Conservation (phyloP, 2,797 vertebrate species). For the Champsocephalus gunnari region DNA sequence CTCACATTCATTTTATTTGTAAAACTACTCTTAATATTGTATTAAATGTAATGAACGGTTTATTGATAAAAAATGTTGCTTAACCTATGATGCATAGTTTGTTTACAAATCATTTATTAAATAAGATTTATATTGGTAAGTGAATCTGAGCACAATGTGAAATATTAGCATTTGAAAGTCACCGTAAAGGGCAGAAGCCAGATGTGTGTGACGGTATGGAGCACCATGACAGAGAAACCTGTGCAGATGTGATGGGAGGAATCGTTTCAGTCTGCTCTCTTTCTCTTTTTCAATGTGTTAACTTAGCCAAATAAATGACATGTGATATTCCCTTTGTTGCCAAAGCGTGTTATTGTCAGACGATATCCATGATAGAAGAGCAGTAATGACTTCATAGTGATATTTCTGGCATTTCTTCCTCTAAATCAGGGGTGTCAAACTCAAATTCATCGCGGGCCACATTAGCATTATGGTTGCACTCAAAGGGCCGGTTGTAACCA, state of each 20-base stretch:
- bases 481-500: too few relatives aligned
- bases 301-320: conserved; percentile 75
- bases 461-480: too few relatives aligned
- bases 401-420: conserved; percentile 8
- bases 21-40: not conserved
- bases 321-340: conserved; percentile 63
- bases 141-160: conserved; percentile 35
- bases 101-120: conserved; percentile 30
- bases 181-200: conserved; percentile 27
- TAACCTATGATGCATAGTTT: conserved; percentile 12
- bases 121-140: conserved; percentile 36
- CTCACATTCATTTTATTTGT: conserved; percentile 9
- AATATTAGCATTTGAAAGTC: conserved; percentile 47
- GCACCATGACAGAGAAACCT: conserved; percentile 40
- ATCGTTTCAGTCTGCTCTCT: conserved; percentile 13
- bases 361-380: conserved; percentile 12
- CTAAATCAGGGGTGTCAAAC: not conserved
- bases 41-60: not conserved
- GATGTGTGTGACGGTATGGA: conserved; percentile 19
- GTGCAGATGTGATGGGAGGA: conserved; percentile 56
- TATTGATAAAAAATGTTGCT: not conserved
- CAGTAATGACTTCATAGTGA: not conserved
- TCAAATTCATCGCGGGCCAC: too few relatives aligned
- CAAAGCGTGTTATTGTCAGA: conserved; percentile 57
- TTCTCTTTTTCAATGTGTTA: conserved; percentile 58